phyloP scores from a whole-genome alignment of 2,888 invertebrate genomes.

The Pollenia angustigena region DNA sequence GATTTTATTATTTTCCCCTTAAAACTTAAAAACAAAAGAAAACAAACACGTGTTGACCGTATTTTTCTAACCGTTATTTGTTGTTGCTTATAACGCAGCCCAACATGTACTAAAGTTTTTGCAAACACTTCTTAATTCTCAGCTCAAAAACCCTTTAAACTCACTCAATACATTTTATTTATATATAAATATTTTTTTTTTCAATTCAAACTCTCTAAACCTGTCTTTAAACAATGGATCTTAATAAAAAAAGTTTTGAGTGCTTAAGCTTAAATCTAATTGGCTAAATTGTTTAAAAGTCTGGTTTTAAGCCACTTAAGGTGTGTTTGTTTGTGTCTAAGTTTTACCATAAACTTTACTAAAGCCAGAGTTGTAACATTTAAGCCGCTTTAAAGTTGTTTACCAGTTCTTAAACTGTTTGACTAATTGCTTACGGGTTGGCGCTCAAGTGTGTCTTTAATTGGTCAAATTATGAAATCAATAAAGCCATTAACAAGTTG shows the following conservation, averaged over 20 bases:
- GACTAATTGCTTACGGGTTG: slow-evolving; percentile 62
- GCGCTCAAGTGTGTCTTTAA: slow-evolving; percentile 73
- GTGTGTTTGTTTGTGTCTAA: slow-evolving; percentile 5
- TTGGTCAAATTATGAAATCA: slow-evolving; percentile 75
- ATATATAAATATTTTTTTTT: background rate
- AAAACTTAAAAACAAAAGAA: background rate
- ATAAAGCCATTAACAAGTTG: slow-evolving; percentile 72
- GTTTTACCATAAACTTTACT: slow-evolving; percentile 4
- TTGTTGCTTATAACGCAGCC: slow-evolving; percentile 67
- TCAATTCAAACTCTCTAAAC: slow-evolving; percentile 59
- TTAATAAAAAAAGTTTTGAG: slow-evolving; percentile 50
- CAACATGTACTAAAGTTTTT: slow-evolving; percentile 62
- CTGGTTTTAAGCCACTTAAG: slow-evolving; percentile 21
- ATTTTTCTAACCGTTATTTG: slow-evolving; percentile 56
- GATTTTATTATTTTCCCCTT: background rate
- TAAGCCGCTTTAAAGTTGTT: slow-evolving; percentile 22
- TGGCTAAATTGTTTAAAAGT: slow-evolving; percentile 53
- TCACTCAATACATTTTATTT: slow-evolving; percentile 37
- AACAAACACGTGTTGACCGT: slow-evolving; percentile 11
- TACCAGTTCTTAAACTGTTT: slow-evolving; percentile 35
- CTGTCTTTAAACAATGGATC: slow-evolving; percentile 34
- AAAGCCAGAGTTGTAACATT: slow-evolving; percentile 18
- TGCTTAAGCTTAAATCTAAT: slow-evolving; percentile 61
- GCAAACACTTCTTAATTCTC: slow-evolving; percentile 20
- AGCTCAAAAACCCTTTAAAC: slow-evolving; percentile 56